Evolutionary conservation across 2,888 invertebrate genomes (phyloP).

Genomic region (Lamproptera curius): DNA sequence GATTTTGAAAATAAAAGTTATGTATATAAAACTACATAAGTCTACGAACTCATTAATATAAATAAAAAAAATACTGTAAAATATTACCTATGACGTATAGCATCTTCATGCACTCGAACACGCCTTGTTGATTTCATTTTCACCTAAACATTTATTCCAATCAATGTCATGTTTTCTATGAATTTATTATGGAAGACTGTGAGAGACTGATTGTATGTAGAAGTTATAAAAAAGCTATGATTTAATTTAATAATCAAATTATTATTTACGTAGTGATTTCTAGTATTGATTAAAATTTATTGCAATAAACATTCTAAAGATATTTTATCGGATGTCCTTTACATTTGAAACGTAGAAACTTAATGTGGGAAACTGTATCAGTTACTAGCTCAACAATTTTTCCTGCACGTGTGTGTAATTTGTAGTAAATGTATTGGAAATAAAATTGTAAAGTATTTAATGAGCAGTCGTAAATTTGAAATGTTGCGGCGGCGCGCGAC

Average conservation of each 20-base stretch:
- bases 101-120: conserved; percentile 76
- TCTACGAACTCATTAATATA: conserved; percentile 45
- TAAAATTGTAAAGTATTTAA: conserved; percentile 18
- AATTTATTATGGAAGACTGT: conserved; percentile 13
- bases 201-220: background rate
- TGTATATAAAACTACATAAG: conserved; percentile 42
- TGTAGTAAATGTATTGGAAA: conserved; percentile 16
- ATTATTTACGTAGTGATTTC: too few species aligned
- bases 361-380: background rate
- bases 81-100: conserved; percentile 76
- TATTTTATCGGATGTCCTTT: too few species aligned
- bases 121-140: conserved; percentile 76
- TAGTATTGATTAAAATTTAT: too few species aligned
- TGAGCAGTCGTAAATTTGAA: conserved; percentile 15
- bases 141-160: conserved; percentile 76
- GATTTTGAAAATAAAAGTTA: conserved; percentile 23
- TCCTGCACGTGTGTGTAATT: conserved; percentile 14
- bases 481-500: conserved; percentile 54
- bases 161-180: conserved; percentile 29
- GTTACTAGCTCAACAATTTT: conserved; percentile 1
- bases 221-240: conserved; percentile 12
- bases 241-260: conserved; percentile 1
- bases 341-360: too few species aligned
- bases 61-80: conserved; percentile 48
- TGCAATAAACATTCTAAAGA: too few species aligned